phyloP scores from a whole-genome alignment of 1,140 invertebrate species.

The Papilio polyxenes region DNA sequence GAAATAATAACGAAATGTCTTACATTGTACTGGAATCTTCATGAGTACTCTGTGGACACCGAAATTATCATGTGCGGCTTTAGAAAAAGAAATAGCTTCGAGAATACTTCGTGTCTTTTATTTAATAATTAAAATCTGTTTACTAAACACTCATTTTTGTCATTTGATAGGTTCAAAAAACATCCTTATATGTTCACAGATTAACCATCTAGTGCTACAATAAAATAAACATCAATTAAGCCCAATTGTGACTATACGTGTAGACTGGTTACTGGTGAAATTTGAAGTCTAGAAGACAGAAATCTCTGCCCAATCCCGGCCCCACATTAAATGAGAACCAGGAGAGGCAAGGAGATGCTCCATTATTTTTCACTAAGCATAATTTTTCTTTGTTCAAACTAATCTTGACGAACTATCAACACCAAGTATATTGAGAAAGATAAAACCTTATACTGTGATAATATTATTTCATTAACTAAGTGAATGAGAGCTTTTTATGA shows the following conservation, averaged over 20 bases:
- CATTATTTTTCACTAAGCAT: too few relatives aligned
- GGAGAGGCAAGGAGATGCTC: too few relatives aligned
- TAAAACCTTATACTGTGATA: background rate
- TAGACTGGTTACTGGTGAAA: too few relatives aligned
- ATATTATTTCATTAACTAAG: slow-evolving; percentile 18
- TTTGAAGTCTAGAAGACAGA: too few relatives aligned
- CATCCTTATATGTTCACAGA: too few relatives aligned
- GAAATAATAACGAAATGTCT: slow-evolving; percentile 21
- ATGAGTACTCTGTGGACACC: background rate
- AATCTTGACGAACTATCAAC: background rate
- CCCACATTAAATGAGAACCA: too few relatives aligned
- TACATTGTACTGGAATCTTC: background rate
- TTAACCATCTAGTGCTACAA: too few relatives aligned
- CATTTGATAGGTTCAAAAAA: too few relatives aligned
- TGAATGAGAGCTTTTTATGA: slow-evolving; percentile 5
- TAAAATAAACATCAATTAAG: too few relatives aligned
- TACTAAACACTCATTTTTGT: too few relatives aligned
- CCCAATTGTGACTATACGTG: too few relatives aligned
- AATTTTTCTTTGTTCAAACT: background rate
- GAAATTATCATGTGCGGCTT: background rate
- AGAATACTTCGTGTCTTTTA: background rate
- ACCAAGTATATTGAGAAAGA: background rate
- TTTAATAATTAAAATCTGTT: background rate
- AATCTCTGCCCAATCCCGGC: too few relatives aligned
- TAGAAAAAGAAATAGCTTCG: background rate